Evolutionary conservation across 1,140 invertebrate genomes (phyloP).

Genomic region (Lithobius niger): DNA sequence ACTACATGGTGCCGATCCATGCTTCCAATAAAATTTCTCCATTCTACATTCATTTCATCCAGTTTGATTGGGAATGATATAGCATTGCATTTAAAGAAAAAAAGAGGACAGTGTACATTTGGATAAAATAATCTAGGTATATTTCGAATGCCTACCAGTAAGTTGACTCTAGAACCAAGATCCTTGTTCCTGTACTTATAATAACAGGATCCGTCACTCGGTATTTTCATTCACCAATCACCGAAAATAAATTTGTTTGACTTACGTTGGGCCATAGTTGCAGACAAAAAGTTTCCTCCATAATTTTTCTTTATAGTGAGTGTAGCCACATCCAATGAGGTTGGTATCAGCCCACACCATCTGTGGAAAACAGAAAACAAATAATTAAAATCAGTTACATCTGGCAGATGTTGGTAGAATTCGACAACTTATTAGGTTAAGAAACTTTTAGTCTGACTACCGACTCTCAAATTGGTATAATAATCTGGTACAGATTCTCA

Average conservation of each 20-base stretch:
- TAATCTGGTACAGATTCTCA: no score
- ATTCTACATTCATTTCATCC: no score
- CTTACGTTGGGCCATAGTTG: slow-evolving; percentile 3
- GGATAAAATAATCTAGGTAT: background rate
- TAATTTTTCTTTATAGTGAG: background rate
- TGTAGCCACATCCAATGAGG: background rate
- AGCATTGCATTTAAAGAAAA: background rate
- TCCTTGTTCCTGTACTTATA: background rate
- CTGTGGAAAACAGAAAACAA: background rate
- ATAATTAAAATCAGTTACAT: no score
- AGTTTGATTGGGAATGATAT: background rate
- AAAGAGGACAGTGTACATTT: background rate
- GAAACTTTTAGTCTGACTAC: no score
- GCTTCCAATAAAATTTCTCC: no score
- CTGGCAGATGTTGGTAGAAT: no score
- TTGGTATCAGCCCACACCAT: background rate
- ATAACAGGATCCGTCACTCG: background rate
- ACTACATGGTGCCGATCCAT: no score
- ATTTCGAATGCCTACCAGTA: background rate
- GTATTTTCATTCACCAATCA: background rate
- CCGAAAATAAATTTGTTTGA: background rate
- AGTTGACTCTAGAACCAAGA: background rate
- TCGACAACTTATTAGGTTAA: no score
- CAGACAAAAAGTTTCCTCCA: background rate
- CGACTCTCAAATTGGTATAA: no score